phyloP scores from a whole-genome alignment of 2,888 invertebrate species.

The Alviniconcha strummeri region DNA sequence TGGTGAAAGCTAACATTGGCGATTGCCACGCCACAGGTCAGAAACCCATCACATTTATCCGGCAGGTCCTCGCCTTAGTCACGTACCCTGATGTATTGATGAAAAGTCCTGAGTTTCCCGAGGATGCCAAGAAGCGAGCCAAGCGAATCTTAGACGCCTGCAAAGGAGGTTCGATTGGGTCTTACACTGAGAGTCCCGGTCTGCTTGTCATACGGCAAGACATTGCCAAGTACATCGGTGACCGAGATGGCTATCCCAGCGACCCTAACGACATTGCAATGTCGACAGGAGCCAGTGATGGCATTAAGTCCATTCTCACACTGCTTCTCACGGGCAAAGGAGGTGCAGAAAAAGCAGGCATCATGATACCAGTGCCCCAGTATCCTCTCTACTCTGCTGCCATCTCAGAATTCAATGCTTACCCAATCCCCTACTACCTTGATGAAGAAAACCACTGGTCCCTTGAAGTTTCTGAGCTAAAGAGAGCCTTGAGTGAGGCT shows the following conservation, averaged over 20 bases:
- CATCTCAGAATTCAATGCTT: slow-evolving; percentile 91
- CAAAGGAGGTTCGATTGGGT: slow-evolving; percentile 84
- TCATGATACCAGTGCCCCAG: slow-evolving; percentile 98
- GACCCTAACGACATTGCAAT: slow-evolving; percentile 88
- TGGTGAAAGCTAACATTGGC: slow-evolving; percentile 97
- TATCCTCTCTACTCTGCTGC: slow-evolving; percentile 98
- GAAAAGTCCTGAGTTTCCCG: slow-evolving; percentile 82
- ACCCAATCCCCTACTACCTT: slow-evolving; percentile 79
- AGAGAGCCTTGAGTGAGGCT: slow-evolving; percentile 83
- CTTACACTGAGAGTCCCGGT: slow-evolving; percentile 83
- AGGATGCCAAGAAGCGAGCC: slow-evolving; percentile 87
- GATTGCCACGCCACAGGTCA: slow-evolving; percentile 99
- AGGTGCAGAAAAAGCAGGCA: slow-evolving; percentile 79
- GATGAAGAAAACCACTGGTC: slow-evolving; percentile 93
- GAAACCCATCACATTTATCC: slow-evolving; percentile 93
- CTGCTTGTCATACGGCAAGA: slow-evolving; percentile 91
- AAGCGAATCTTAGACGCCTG: slow-evolving; percentile 81
- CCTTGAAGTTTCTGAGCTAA: slow-evolving; percentile 85
- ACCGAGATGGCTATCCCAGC: slow-evolving; percentile 83
- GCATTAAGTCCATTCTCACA: slow-evolving; percentile 89
- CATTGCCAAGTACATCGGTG: slow-evolving; percentile 88
- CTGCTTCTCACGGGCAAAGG: slow-evolving; percentile 74
- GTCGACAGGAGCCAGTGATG: slow-evolving; percentile 92
- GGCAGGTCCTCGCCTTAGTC: slow-evolving; percentile 90
- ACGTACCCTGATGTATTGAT: slow-evolving; percentile 82